Base-by-base conservation (phyloP, 1,140 invertebrate genomes). In the Lamellibrachia luymesi region DNA sequence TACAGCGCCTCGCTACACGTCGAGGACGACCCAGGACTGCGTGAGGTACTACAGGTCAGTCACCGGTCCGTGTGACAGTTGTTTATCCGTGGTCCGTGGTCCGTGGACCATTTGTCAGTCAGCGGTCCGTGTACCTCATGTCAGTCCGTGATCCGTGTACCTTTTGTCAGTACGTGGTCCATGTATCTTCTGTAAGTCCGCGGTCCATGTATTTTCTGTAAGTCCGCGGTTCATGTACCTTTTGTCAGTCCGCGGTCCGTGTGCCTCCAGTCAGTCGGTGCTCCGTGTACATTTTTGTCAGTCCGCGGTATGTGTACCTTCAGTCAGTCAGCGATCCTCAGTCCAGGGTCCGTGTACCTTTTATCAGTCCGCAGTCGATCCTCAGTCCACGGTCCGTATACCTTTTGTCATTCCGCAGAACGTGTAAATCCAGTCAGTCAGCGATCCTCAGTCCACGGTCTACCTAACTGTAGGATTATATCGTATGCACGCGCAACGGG, bases 31-130 rank as follows among this genome's bases (percentile, higher is more conserved):
- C 38, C 38, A 10, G 27, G 98, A 51, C 97, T 97, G 94, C 97
- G 98, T 93, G 97, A 98, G 90, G 92, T 95, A n/a, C 92, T 95
- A 25, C 64, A 80, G 64, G 64, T 80, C 6, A 80, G 64, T 80
- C 2, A 4, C 0, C 25, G 64, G 64, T 17, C 64, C 7, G 64
- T 80, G 7, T 17, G 2, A 1, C 52, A 7, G 52, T 7, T 0
- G 64, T 80, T 22, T 22, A 80, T 6, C 13, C 13, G 13, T 80
- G 64, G 64, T 6, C 13, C 13, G 13, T 80, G 64, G 64, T 80
- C 64, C 64, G 64, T 80, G 64, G 13, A 80, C 13, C 13, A 17
- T 80, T 22, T 2, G 64, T 22, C 64, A 6, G 2, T 80, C 4
- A 2, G 64, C 25, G 64, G 64, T 80, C 64, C 64, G 64, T 80